Base-by-base conservation (phyloP, 2,888 invertebrate species). In the Bibio marci region DNA sequence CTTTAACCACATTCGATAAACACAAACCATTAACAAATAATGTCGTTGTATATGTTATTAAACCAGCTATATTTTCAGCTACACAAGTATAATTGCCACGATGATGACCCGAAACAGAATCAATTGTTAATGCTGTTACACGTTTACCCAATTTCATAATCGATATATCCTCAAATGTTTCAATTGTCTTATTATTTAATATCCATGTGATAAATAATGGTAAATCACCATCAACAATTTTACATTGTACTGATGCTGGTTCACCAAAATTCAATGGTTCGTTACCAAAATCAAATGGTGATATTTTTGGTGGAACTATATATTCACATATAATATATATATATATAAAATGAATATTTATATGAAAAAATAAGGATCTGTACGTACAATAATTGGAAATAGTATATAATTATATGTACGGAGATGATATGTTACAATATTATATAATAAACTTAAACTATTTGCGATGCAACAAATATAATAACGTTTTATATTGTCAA, bases 1-100 rank as follows among this genome's bases (percentile, higher is more conserved):
- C 30, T 13, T 13, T 13, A 30, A 30, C 14, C 74, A 72, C 41
- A 72, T 74, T 46, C 7, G 10, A 6, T 26, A 26, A 26, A 10
- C 10, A 8, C 22, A 22, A 22, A 60, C 74, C 67, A 67, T 71
- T 70, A 53, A 76, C 66, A 56, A 71, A 61, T 56, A 73, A 57
- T 59, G 69, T 62, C 50, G 74, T 71, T 37, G 72, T 67, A 51
- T 70, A 67, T 45, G 67, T 69, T 39, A 68, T 66, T 41, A 66
- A 59, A 39, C 73, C 76, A 35, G 74, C 77, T 39, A 59, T 57
- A 58, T 81, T 81, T 46, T 62, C 64, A 25, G 70, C 80, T 46
- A 70, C 66, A 57, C 81, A 82, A 42, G 76, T 78, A 55, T 78
- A 81, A 48, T 73, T 69, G 40, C 80, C 80, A 32, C 74, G 73